Conservation (phyloP, 1,140 invertebrate species). For the Linepithema humile region DNA sequence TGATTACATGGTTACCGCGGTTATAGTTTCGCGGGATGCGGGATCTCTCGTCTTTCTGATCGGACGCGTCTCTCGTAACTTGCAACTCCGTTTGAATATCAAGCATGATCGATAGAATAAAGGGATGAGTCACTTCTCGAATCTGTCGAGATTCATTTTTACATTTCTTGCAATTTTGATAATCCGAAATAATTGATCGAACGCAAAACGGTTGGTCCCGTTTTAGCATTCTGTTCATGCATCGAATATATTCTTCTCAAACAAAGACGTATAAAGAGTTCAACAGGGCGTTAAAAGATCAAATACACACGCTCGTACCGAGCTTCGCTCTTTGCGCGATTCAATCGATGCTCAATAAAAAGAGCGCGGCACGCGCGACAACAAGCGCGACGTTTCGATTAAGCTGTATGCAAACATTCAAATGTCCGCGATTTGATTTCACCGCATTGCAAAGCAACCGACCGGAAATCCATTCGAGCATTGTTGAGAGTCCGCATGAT, state of each 20-base stretch:
- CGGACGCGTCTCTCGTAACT: conserved; percentile 8
- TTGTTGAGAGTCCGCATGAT: conserved; percentile 5
- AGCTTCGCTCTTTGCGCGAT: background rate
- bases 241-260: background rate
- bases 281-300: conserved; percentile 40
- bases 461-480: conserved; percentile 23
- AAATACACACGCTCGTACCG: background rate
- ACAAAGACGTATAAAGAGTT: conserved; percentile 7
- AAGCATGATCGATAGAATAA: conserved; percentile 8
- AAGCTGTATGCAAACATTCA: conserved; percentile 55
- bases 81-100: conserved; percentile 35
- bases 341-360: conserved; percentile 4
- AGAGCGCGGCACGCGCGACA: conserved; percentile 13
- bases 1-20: conserved; percentile 77
- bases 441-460: conserved; percentile 6
- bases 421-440: conserved; percentile 55
- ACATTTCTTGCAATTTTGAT: background rate
- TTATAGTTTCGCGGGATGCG: conserved; percentile 76
- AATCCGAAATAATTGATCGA: background rate
- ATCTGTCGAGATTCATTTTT: background rate
- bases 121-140: background rate
- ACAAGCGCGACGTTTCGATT: conserved; percentile 57
- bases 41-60: conserved; percentile 32
- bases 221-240: background rate
- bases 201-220: background rate